Percentiles rank a stretch among this genome's conserved stretches.
Conservation (phyloP, 1,140 invertebrate species). For the Ditylenchus dipsaci region DNA sequence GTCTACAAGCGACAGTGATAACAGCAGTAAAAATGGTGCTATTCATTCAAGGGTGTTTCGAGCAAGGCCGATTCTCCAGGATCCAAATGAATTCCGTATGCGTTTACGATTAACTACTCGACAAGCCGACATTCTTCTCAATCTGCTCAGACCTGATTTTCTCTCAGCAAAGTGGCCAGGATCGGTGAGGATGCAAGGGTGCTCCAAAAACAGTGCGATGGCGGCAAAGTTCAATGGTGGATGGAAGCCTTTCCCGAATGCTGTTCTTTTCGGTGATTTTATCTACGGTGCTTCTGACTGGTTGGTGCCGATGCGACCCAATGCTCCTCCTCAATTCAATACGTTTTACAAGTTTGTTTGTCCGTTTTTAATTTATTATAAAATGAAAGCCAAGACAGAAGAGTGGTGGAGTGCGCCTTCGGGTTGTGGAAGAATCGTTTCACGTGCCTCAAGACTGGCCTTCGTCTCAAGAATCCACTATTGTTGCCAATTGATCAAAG, state of each 20-base stretch:
- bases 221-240: constrained; percentile 1
- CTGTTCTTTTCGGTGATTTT: constrained; percentile 5
- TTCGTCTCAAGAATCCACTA: not conserved
- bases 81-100: no score
- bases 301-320: not conserved
- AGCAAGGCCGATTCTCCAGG: no score
- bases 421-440: not conserved
- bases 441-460: not conserved
- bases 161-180: constrained; percentile 13
- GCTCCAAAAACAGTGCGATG: not conserved
- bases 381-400: not conserved
- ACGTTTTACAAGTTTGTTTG: not conserved
- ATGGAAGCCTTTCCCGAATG: constrained; percentile 9
- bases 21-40: no score
- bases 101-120: not conserved
- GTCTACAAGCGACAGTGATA: no score
- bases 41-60: no score
- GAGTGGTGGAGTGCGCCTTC: not conserved
- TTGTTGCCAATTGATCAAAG: not conserved
- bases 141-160: not conserved
- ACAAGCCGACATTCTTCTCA: not conserved
- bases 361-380: no score
- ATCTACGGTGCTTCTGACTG: not conserved
- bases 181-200: not conserved
- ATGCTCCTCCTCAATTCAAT: not conserved